A percentile compares a stretch with the other conserved stretches of the same genome.
These are phyloP conservation scores for pig (Sus scrofa) DNA, from an alignment of 2,113 vertebrate genomes.

Conservation along the genomic window DNA sequence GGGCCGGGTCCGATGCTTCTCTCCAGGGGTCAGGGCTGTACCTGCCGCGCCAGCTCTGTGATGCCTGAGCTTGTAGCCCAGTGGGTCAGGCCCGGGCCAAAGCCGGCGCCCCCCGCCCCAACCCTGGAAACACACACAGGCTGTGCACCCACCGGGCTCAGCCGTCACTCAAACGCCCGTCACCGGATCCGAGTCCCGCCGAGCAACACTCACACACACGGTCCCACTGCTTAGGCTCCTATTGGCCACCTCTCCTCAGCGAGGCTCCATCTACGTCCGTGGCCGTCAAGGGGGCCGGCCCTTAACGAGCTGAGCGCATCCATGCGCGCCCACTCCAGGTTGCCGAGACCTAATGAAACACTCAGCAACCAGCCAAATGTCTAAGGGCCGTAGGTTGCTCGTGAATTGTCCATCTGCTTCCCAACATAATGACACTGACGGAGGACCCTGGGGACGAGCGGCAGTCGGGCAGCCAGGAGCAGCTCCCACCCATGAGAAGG, in stretches of 20 bases:
- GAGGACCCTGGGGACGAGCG: background rate
- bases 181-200: too few species aligned
- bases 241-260: background rate
- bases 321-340: background rate
- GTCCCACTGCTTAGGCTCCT: background rate
- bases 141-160: too few species aligned
- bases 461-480: background rate
- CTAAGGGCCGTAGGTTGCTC: background rate
- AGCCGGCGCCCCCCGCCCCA: too few species aligned
- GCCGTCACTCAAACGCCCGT: too few species aligned
- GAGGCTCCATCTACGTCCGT: slow-evolving; percentile 4
- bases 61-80: too few species aligned
- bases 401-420: slow-evolving; percentile 65
- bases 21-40: too few species aligned
- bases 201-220: too few species aligned
- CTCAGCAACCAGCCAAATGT: background rate
- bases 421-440: slow-evolving; percentile 33
- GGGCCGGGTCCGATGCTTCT: too few species aligned
- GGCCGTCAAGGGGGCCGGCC: background rate
- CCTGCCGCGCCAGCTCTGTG: too few species aligned
- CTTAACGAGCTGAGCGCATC: background rate
- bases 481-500: background rate
- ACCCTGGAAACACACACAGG: too few species aligned
- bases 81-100: too few species aligned
- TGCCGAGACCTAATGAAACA: slow-evolving; percentile 60